A percentile compares a stretch with the other conserved stretches of the same genome.
Evolutionary conservation across 2,888 invertebrate species (phyloP).

Genomic region (Ectemnius lituratus): DNA sequence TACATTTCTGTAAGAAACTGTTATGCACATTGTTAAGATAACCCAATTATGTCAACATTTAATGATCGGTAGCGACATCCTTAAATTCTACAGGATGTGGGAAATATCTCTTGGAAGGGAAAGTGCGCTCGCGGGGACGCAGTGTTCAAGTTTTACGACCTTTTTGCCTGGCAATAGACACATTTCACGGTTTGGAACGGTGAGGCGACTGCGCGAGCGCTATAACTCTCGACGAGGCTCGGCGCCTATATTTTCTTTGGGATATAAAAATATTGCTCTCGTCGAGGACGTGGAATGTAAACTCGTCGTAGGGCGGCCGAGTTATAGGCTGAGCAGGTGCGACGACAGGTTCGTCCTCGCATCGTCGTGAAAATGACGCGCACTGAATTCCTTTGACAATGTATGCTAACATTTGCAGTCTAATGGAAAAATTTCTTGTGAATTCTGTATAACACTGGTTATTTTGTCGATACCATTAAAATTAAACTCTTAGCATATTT

Average conservation of each 20-base stretch:
- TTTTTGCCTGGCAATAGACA: not conserved
- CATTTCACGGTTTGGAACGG: constrained; percentile 17
- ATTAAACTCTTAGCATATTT: too few species aligned
- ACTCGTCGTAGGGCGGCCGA: constrained; percentile 31
- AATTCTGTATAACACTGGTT: too few species aligned
- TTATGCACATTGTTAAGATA: too few species aligned
- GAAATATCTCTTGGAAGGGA: too few species aligned
- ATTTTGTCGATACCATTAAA: too few species aligned
- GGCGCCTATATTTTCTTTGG: constrained; percentile 13
- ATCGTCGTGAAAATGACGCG: constrained; percentile 46
- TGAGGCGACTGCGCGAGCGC: constrained; percentile 18
- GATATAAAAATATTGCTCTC: constrained; percentile 52
- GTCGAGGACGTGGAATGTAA: constrained; percentile 38
- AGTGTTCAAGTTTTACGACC: not conserved
- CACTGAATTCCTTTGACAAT: not conserved
- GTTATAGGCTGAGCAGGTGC: constrained; percentile 55
- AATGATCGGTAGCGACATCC: too few species aligned
- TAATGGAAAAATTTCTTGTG: too few species aligned
- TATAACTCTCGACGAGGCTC: constrained; percentile 5
- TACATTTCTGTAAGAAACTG: too few species aligned
- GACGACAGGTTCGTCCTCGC: constrained; percentile 47
- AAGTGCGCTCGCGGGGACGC: too few species aligned
- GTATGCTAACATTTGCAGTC: too few species aligned
- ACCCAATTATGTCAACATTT: too few species aligned
- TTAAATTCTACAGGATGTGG: too few species aligned